Conservation (phyloP, 2,888 invertebrate species). For the Heteropelma amictum region DNA sequence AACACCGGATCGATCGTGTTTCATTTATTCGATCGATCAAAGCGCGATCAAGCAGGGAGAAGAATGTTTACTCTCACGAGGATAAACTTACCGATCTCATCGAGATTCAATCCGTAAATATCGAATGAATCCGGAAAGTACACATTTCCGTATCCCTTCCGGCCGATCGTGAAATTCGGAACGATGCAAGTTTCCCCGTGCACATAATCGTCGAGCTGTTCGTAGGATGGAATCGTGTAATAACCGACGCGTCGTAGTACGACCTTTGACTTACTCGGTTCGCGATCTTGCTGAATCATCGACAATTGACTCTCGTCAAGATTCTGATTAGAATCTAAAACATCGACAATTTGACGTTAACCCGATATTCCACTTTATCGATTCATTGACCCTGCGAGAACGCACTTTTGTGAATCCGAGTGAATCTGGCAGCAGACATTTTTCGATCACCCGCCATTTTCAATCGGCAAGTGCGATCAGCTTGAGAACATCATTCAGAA, state of each 20-base stretch:
- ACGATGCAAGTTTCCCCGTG: conserved; percentile 88
- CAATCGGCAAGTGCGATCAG: too few species aligned
- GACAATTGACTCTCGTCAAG: conserved; percentile 64
- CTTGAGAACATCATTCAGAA: too few species aligned
- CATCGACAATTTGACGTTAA: not conserved
- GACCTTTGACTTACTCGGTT: conserved; percentile 87
- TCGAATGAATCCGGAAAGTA: conserved; percentile 91
- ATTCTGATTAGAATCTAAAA: conserved; percentile 61
- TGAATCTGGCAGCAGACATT: too few species aligned
- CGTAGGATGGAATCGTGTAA: conserved; percentile 92
- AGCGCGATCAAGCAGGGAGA: too few species aligned
- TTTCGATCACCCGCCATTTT: too few species aligned
- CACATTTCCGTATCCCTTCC: conserved; percentile 94
- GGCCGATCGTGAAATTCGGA: conserved; percentile 92
- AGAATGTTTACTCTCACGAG: too few species aligned
- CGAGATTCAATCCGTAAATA: conserved; percentile 90
- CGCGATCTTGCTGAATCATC: conserved; percentile 64
- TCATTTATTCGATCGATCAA: too few species aligned
- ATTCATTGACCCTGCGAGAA: not conserved
- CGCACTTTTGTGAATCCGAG: too few species aligned
- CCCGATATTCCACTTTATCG: not conserved
- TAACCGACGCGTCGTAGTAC: conserved; percentile 89
- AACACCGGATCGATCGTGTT: too few species aligned
- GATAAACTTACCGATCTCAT: conserved; percentile 88
- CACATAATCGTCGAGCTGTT: conserved; percentile 87